These are phyloP conservation scores for Rhizoglyphus robini DNA, from an alignment of 1,140 invertebrate species.

Conservation along the genomic window DNA sequence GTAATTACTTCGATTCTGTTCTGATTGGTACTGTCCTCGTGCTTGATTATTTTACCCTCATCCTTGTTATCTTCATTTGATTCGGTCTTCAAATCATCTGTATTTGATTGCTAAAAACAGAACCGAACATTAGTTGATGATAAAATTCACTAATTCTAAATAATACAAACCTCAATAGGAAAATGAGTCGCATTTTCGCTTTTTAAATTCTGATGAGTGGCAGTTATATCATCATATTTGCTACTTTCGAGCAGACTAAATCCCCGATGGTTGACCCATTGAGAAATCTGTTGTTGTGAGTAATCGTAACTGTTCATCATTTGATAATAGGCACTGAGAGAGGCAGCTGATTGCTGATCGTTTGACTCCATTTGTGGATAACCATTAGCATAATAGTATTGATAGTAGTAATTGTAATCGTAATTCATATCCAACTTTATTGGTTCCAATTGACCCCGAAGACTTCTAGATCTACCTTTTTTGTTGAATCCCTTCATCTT, in stretches of 20 bases:
- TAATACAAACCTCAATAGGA: too few relatives aligned
- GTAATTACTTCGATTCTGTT: conserved; percentile 4
- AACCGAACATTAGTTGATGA: not conserved
- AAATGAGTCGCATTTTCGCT: not conserved
- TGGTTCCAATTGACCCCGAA: not conserved
- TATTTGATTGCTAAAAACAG: not conserved
- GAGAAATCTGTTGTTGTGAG: not conserved
- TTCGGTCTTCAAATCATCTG: not conserved
- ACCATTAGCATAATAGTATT: conserved; percentile 19
- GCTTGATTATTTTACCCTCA: not conserved
- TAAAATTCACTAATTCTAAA: too few relatives aligned
- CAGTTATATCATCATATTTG: not conserved
- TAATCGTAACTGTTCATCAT: conserved; percentile 21
- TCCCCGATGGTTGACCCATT: conserved; percentile 14
- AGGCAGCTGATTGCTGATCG: not conserved
- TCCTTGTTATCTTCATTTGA: not conserved
- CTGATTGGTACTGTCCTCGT: not conserved
- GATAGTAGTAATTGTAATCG: conserved; percentile 21
- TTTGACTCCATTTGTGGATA: not conserved
- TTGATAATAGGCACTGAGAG: conserved; percentile 20
- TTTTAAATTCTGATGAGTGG: not conserved
- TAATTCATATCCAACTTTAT: conserved; percentile 15
- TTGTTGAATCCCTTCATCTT: not conserved
- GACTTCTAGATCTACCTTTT: not conserved
- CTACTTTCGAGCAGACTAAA: not conserved